Evolutionary conservation across 2,797 vertebrate species (phyloP).

Genomic region (Pseudopleuronectes americanus): DNA sequence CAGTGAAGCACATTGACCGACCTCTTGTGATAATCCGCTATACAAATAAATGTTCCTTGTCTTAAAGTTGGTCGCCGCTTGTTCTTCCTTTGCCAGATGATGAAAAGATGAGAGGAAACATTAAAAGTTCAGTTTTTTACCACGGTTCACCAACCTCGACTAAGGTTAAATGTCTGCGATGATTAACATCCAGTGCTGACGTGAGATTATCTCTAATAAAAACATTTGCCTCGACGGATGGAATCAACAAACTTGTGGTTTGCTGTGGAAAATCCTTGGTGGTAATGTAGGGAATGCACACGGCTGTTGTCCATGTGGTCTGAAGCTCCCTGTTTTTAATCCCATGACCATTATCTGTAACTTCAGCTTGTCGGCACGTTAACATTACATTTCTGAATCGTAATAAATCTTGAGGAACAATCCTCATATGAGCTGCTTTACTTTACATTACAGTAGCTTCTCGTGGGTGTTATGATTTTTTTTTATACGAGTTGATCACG

Average conservation of each 20-base stretch:
- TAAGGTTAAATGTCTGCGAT: background rate
- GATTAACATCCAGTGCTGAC: background rate
- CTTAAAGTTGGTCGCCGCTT: background rate
- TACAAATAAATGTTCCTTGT: too few species aligned
- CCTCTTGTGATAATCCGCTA: too few species aligned
- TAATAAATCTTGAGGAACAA: constrained; percentile 7
- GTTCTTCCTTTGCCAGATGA: background rate
- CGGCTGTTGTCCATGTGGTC: background rate
- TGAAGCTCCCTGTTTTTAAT: background rate
- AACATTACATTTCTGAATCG: background rate
- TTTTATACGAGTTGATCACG: background rate
- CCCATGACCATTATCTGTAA: background rate
- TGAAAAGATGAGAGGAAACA: background rate
- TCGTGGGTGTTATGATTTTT: background rate
- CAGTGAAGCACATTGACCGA: too few species aligned
- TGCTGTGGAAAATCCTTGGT: background rate
- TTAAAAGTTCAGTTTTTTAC: background rate
- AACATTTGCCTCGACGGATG: background rate
- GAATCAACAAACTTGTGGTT: background rate
- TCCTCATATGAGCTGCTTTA: background rate
- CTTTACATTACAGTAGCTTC: background rate
- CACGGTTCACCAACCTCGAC: background rate
- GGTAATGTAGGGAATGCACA: background rate
- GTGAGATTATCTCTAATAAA: background rate
- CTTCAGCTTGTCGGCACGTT: background rate